Base-by-base conservation (phyloP, 1,140 invertebrate genomes). In the Hermatobates lingyangjiaoensis region DNA sequence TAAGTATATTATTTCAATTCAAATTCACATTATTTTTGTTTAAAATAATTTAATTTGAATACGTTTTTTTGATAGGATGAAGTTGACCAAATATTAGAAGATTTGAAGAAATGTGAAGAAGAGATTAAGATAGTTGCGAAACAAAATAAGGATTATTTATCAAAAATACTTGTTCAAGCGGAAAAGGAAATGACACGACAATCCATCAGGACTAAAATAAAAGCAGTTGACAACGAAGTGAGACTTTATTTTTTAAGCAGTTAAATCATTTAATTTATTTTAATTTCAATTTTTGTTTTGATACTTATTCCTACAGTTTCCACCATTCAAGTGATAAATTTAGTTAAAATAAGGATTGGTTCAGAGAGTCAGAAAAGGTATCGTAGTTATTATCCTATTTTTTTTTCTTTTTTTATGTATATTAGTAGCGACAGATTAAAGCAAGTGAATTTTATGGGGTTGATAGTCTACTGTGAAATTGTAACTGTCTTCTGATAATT, bases 41-140 rank as follows among this genome's bases (percentile, higher is more conserved):
- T n/a, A n/a, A n/a, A n/a, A n/a, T n/a, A n/a, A n/a, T n/a, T n/a
- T n/a, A n/a, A n/a, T n/a, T n/a, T n/a, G n/a, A n/a, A n/a, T n/a
- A n/a, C n/a, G n/a, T 27, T 58, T 67, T 27, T 68, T 38, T 54
- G 67, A 25, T 66, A 76, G 59, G 74, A 76, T 40, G 76, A 80
- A 3, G 80, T 84, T 57, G 88, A 93, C 66, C 87, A 92, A 64
- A 85, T 93, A 59, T 64, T 89, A 50, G 64, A 72, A 7, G 88
- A 92, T 70, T 80, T 93, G 25, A 83, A 83, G 64, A 75, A 82
- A 57, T 87, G 87, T 59, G 84, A 89, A 58, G 74, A 81, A 49
- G 86, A 91, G 64, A 66, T 92, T 1, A 72, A 74, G 44, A 73
- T 71, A 0, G 66, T 87, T 5, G 75, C 80, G 42, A 72, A 74